A percentile compares a stretch with the other conserved stretches of the same genome.
Evolutionary conservation across 2,888 invertebrate genomes (phyloP).

Genomic region (Netelia melanura): DNA sequence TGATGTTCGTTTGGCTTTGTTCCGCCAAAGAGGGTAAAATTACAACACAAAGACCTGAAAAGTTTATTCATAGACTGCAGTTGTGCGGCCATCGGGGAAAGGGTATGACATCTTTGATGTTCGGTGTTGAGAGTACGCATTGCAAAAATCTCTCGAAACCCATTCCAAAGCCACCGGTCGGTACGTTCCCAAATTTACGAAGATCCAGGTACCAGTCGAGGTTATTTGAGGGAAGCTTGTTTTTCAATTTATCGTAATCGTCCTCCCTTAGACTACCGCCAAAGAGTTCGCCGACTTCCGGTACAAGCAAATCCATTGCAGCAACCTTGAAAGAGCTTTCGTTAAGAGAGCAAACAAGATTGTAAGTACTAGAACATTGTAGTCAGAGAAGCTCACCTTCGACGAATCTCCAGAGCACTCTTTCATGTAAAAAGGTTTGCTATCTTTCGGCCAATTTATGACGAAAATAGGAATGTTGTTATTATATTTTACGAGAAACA

Average conservation of each 20-base stretch:
- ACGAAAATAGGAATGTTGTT: slow-evolving; percentile 93
- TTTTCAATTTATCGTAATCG: slow-evolving; percentile 88
- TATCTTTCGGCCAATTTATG: slow-evolving; percentile 93
- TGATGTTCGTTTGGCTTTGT: slow-evolving; percentile 2
- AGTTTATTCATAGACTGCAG: slow-evolving; percentile 86
- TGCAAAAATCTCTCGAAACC: slow-evolving; percentile 97
- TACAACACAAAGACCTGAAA: slow-evolving; percentile 76
- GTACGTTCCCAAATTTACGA: slow-evolving; percentile 94
- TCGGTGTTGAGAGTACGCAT: slow-evolving; percentile 91
- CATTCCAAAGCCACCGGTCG: slow-evolving; percentile 98
- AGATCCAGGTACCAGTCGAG: slow-evolving; percentile 96
- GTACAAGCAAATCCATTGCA: slow-evolving; percentile 95
- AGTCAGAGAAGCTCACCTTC: slow-evolving; percentile 86
- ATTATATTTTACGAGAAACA: slow-evolving; percentile 91
- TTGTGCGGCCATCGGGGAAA: slow-evolving; percentile 98
- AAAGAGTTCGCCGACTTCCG: slow-evolving; percentile 96
- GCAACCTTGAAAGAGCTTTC: slow-evolving; percentile 87
- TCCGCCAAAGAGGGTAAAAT: slow-evolving; percentile 56
- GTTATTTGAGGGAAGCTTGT: slow-evolving; percentile 87
- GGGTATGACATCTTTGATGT: slow-evolving; percentile 97
- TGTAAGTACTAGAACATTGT: slow-evolving; percentile 1
- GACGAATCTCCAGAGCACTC: slow-evolving; percentile 86
- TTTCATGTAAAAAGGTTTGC: slow-evolving; percentile 98
- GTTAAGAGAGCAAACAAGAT: slow-evolving; percentile 24
- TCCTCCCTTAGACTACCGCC: slow-evolving; percentile 98